Conservation (phyloP, 1,140 invertebrate species). For the Drosophila ficusphila region DNA sequence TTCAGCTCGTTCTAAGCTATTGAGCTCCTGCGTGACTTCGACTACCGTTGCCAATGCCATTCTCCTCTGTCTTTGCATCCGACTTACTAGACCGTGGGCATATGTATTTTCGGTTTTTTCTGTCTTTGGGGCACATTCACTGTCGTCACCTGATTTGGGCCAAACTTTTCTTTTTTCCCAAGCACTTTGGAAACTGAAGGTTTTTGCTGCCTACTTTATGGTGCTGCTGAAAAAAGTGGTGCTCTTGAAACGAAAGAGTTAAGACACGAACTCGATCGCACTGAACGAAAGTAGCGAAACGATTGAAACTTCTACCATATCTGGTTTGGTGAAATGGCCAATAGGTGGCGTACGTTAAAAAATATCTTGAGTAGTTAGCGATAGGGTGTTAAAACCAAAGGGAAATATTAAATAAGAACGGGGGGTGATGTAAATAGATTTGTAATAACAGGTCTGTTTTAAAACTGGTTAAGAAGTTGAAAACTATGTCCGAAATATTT, state of each 20-base stretch:
- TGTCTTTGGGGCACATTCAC: conserved; percentile 56
- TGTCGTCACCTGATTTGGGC: conserved; percentile 49
- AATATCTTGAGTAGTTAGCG: not conserved
- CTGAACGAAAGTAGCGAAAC: conserved; percentile 43
- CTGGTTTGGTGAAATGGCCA: not conserved
- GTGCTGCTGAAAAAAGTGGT: not conserved
- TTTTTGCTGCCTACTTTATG: conserved; percentile 50
- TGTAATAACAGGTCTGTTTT: too few relatives aligned
- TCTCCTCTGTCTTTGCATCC: conserved; percentile 8
- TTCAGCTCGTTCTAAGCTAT: conserved; percentile 72
- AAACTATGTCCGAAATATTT: too few relatives aligned
- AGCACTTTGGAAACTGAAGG: not conserved
- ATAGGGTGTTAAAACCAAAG: not conserved
- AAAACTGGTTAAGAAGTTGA: too few relatives aligned
- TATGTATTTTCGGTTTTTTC: conserved; percentile 44
- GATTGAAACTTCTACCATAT: conserved; percentile 4
- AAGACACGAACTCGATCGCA: conserved; percentile 61
- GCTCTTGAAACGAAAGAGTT: conserved; percentile 55
- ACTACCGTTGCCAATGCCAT: conserved; percentile 24
- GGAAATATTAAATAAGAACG: not conserved
- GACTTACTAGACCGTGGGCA: conserved; percentile 66
- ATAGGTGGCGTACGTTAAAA: conserved; percentile 4
- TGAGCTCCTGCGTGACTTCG: conserved; percentile 70
- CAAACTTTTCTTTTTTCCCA: conserved; percentile 67
- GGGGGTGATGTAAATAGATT: not conserved